phyloP scores from a whole-genome alignment of 2,113 vertebrate species.

The Lipophrys pholis region DNA sequence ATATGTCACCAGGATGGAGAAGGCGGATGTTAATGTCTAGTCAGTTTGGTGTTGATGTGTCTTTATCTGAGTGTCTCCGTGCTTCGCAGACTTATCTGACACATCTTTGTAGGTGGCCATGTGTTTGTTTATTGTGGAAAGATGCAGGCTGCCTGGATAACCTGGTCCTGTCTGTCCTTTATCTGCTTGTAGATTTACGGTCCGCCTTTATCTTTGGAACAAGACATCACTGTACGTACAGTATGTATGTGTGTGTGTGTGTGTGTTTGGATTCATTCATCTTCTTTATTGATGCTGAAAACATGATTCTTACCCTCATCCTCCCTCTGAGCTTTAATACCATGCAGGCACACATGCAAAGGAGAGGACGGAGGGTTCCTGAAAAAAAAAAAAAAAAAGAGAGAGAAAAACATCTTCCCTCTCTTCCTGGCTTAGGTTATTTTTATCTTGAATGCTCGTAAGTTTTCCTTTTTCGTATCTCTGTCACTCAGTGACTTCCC shows the following conservation, averaged over 20 bases:
- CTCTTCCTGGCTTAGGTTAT: constrained; percentile 59
- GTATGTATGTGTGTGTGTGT: neutral
- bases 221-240: neutral
- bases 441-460: constrained; percentile 64
- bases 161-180: constrained; percentile 8
- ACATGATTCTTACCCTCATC: constrained; percentile 28
- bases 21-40: constrained; percentile 58
- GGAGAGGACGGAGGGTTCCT: constrained; percentile 36
- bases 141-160: constrained; percentile 27
- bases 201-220: constrained; percentile 1
- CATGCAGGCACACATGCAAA: constrained; percentile 22
- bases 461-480: constrained; percentile 45
- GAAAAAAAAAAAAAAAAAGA: constrained; percentile 33
- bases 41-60: constrained; percentile 14
- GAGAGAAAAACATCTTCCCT: constrained; percentile 20
- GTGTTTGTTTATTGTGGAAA: constrained; percentile 44
- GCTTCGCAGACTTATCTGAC: constrained; percentile 26
- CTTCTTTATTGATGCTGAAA: constrained; percentile 36
- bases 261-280: constrained; percentile 16
- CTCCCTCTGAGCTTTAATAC: constrained; percentile 29
- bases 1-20: constrained; percentile 57
- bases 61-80: constrained; percentile 40
- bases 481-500: constrained; percentile 53
- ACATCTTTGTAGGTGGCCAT: constrained; percentile 17
- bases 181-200: constrained; percentile 30